Percentiles rank a stretch among this genome's conserved stretches.
Evolutionary conservation across 2,113 vertebrate genomes (phyloP).

Genomic region (Pomatorhinus ruficollis): DNA sequence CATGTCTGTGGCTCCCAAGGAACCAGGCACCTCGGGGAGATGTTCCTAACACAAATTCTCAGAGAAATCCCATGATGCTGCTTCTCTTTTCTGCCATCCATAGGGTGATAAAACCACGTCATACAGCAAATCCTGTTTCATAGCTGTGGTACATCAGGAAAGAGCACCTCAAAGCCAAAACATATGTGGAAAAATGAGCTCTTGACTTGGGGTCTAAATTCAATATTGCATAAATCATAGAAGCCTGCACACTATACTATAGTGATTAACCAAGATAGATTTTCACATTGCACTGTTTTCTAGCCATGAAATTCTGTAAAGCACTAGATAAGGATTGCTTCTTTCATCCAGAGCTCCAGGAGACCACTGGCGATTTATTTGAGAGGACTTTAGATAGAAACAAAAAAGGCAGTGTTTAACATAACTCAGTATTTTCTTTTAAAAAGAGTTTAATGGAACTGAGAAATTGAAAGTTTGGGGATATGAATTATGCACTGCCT

Average conservation of each 20-base stretch:
- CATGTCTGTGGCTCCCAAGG: neutral
- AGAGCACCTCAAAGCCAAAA: neutral
- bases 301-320: neutral
- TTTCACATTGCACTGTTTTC: neutral
- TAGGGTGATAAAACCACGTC: neutral
- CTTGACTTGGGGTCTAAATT: neutral
- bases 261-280: neutral
- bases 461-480: neutral
- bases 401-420: neutral
- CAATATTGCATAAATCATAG: neutral
- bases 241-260: neutral
- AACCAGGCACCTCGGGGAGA: fast-evolving
- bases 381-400: neutral
- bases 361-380: neutral
- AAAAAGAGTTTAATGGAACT: neutral
- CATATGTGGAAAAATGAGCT: neutral
- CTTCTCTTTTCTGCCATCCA: neutral
- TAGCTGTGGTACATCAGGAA: neutral
- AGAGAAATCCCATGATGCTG: neutral
- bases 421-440: neutral
- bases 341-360: neutral
- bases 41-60: neutral
- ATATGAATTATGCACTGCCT: neutral
- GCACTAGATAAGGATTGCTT: neutral
- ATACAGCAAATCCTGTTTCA: neutral